These are phyloP conservation scores for Bergia puertoricense DNA, from an alignment of 92 coral and sea anemone genomes.

Conservation along the genomic window DNA sequence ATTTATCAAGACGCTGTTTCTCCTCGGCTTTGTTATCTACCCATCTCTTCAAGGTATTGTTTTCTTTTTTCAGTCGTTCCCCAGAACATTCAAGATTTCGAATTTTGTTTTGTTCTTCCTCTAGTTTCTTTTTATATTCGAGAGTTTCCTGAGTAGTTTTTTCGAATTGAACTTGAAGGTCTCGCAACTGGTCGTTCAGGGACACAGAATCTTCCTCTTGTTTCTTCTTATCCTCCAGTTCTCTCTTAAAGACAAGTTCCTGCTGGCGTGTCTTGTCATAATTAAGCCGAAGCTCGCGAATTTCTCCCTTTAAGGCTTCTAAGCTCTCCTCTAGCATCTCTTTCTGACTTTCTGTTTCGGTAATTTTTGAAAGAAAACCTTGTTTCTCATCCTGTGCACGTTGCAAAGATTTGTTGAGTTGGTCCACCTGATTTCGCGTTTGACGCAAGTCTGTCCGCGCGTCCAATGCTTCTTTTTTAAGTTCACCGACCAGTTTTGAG, in stretches of 20 bases:
- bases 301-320: background rate
- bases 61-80: constrained; percentile 35
- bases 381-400: constrained; percentile 7
- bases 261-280: constrained; percentile 34
- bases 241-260: constrained; percentile 4
- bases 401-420: constrained; percentile 7
- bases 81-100: constrained; percentile 8
- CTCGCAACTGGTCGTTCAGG: background rate
- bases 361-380: background rate
- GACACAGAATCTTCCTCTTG: background rate
- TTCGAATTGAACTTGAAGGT: background rate
- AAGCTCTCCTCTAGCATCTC: constrained; percentile 12
- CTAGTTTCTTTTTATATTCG: background rate
- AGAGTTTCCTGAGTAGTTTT: background rate
- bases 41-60: constrained; percentile 35
- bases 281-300: background rate
- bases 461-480: constrained; percentile 21
- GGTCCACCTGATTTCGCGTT: background rate
- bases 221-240: constrained; percentile 17
- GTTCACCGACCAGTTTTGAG: constrained; percentile 26
- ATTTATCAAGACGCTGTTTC: constrained; percentile 37
- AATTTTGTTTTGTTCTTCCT: constrained; percentile 14
- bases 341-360: background rate
- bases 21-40: constrained; percentile 40
- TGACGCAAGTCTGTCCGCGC: background rate